phyloP scores from a whole-genome alignment of 2,888 invertebrate genomes.

The Callyntrura guangdongensis region DNA sequence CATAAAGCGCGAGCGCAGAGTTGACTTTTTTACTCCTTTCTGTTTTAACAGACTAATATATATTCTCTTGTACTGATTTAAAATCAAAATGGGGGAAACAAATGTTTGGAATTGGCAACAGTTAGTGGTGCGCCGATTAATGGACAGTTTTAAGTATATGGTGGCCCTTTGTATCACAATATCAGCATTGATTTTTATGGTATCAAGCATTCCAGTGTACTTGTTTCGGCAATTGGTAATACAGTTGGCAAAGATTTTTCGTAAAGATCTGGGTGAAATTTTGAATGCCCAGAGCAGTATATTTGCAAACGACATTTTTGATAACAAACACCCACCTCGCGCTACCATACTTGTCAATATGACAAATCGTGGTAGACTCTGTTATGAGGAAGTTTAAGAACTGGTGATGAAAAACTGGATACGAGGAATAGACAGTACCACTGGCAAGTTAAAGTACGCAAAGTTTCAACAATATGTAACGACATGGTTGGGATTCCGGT shows the following conservation, averaged over 20 bases:
- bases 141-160: neutral
- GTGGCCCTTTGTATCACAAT: neutral
- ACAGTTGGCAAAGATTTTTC: constrained; percentile 21
- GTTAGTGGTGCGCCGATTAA: neutral
- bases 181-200: neutral
- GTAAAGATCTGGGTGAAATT: constrained; percentile 58
- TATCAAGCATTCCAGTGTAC: constrained; percentile 34
- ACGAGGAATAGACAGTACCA: neutral
- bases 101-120: too few relatives aligned
- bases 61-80: neutral
- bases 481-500: constrained; percentile 47
- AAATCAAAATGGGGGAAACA: too few relatives aligned
- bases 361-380: neutral
- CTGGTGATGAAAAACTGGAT: constrained; percentile 47
- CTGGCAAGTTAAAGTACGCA: neutral
- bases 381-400: neutral
- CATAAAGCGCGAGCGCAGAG: too few relatives aligned
- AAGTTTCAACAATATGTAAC: constrained; percentile 51
- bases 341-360: constrained; percentile 2
- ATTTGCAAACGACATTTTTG: constrained; percentile 54
- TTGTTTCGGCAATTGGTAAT: constrained; percentile 25
- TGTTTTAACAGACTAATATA: too few relatives aligned
- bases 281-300: constrained; percentile 15
- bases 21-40: too few relatives aligned
- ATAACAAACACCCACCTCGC: neutral